A percentile compares a stretch with the other conserved stretches of the same genome.
Conservation (phyloP, 2,113 vertebrate genomes). For the Carollia perspicillata region DNA sequence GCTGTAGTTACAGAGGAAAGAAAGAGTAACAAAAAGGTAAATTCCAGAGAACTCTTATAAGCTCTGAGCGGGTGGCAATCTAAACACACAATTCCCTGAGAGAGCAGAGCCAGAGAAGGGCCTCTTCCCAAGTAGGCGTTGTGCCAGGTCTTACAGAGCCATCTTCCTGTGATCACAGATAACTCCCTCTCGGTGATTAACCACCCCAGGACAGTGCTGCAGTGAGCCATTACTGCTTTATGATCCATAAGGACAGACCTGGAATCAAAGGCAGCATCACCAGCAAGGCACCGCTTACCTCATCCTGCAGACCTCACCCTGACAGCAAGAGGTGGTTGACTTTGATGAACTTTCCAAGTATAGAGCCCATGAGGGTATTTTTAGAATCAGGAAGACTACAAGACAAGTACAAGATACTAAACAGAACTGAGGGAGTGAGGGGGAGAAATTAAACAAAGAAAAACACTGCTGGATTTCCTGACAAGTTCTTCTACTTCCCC, state of each 20-base stretch:
- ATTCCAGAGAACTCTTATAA: not conserved
- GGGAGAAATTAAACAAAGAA: conserved; percentile 45
- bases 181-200: not conserved
- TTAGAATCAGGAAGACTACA: conserved; percentile 26
- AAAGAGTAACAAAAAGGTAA: not conserved
- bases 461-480: not conserved
- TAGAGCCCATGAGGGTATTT: not conserved
- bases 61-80: not conserved
- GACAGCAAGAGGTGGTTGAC: conserved; percentile 6
- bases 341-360: conserved; percentile 31
- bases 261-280: not conserved
- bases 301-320: not conserved
- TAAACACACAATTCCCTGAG: not conserved
- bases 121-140: not conserved
- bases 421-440: not conserved
- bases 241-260: not conserved
- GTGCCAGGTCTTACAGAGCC: not conserved
- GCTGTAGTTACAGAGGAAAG: not conserved
- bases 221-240: not conserved
- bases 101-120: not conserved
- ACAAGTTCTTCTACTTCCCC: conserved; percentile 64
- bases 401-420: conserved; percentile 7
- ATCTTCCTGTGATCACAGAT: not conserved
- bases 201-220: too few relatives aligned
- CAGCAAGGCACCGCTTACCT: not conserved